These are phyloP conservation scores for Galaxea fascicularis DNA, from an alignment of 92 coral and sea anemone genomes.

Conservation along the genomic window DNA sequence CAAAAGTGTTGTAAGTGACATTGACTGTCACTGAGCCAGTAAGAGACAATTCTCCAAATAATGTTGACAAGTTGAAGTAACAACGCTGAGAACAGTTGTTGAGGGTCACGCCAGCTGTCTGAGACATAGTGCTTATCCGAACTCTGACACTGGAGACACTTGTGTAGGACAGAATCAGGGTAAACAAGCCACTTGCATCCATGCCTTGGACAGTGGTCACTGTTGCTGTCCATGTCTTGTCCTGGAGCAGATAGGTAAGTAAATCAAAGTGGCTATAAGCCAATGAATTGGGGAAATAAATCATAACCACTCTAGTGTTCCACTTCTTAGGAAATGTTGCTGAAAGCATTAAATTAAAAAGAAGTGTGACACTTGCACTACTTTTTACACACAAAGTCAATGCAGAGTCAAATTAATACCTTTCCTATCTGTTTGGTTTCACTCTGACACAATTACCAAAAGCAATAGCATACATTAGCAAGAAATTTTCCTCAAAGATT, in stretches of 20 bases:
- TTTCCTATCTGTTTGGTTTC: too few relatives aligned
- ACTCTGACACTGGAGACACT: slow-evolving; percentile 46
- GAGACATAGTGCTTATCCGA: slow-evolving; percentile 37
- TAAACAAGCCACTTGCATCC: slow-evolving; percentile 57
- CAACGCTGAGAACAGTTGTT: slow-evolving; percentile 52
- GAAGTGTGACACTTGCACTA: too few relatives aligned
- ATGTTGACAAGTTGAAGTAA: slow-evolving; percentile 56
- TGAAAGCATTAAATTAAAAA: too few relatives aligned
- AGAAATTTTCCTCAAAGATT: too few relatives aligned
- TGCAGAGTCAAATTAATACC: too few relatives aligned
- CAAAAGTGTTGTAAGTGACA: slow-evolving; percentile 54
- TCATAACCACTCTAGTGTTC: too few relatives aligned
- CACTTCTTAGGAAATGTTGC: too few relatives aligned
- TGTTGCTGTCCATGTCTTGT: slow-evolving; percentile 62
- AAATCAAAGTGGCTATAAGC: background rate
- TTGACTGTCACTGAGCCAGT: slow-evolving; percentile 67
- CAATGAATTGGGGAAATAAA: too few relatives aligned
- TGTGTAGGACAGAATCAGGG: slow-evolving; percentile 67
- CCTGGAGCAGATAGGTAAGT: slow-evolving; percentile 24
- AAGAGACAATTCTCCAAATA: slow-evolving; percentile 65
- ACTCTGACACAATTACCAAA: too few relatives aligned
- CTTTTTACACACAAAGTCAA: too few relatives aligned
- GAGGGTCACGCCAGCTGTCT: slow-evolving; percentile 37
- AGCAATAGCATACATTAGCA: too few relatives aligned
- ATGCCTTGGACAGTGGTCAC: slow-evolving; percentile 51